Evolutionary conservation across 2,888 invertebrate species (phyloP).

Genomic region (Vandiemenella viatica): DNA sequence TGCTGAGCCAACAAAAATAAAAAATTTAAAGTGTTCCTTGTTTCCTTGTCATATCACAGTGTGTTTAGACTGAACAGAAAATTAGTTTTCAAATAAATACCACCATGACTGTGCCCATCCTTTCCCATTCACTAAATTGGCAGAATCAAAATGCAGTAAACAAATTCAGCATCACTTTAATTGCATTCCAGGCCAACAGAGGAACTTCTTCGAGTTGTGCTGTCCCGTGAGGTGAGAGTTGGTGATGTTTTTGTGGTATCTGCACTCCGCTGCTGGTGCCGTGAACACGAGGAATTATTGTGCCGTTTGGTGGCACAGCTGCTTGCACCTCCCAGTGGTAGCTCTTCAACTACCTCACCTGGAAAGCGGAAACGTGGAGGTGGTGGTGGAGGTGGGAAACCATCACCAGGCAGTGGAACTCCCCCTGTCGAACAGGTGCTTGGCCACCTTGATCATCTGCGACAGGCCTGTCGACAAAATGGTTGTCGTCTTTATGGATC

Average conservation of each 20-base stretch:
- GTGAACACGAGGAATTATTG: constrained; percentile 77
- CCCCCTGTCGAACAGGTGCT: constrained; percentile 54
- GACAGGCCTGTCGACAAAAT: constrained; percentile 44
- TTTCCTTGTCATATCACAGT: too few species aligned
- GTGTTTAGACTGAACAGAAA: too few species aligned
- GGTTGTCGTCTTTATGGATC: constrained; percentile 56
- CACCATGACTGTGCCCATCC: too few species aligned
- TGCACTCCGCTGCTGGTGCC: constrained; percentile 85
- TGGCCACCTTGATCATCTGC: constrained; percentile 81
- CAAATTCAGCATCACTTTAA: too few species aligned
- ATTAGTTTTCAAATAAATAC: too few species aligned
- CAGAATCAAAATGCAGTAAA: too few species aligned
- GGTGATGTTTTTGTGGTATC: constrained; percentile 84
- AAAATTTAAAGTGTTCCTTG: too few species aligned
- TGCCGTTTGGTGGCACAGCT: constrained; percentile 65
- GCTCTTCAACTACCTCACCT: constrained; percentile 55
- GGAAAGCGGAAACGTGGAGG: constrained; percentile 76
- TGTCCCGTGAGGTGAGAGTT: constrained; percentile 55
- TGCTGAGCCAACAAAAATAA: too few species aligned
- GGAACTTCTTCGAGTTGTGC: constrained; percentile 69
- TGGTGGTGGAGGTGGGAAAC: constrained; percentile 39
- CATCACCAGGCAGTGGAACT: constrained; percentile 13
- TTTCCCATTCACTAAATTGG: too few species aligned
- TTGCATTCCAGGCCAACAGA: constrained; percentile 60
- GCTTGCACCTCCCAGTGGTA: constrained; percentile 45